Evolutionary conservation across 2,888 invertebrate species (phyloP).

Genomic region (Crossocerus cetratus): DNA sequence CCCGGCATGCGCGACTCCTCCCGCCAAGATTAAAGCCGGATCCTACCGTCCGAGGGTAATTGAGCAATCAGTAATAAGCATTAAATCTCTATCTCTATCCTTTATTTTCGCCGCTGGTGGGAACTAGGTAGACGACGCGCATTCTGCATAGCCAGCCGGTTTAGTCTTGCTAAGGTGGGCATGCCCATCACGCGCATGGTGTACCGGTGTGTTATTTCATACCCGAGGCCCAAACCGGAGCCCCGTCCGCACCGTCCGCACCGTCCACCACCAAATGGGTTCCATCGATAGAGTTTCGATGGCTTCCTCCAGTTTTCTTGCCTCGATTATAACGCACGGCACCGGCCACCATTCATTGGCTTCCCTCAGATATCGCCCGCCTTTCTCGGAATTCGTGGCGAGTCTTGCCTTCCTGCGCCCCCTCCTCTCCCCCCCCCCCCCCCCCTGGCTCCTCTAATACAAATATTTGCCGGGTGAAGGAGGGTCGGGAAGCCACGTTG

Average conservation of each 20-base stretch:
- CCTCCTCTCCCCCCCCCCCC: not conserved
- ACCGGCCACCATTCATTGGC: not conserved
- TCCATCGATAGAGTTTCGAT: constrained; percentile 47
- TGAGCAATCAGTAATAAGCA: too few relatives aligned
- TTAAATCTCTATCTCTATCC: too few relatives aligned
- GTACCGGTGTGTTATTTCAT: constrained; percentile 60
- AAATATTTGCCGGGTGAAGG: too few relatives aligned
- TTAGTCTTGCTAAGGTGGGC: constrained; percentile 3
- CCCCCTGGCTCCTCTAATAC: not conserved
- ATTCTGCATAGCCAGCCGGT: constrained; percentile 1
- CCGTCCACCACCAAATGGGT: constrained; percentile 45
- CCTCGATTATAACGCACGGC: constrained; percentile 37
- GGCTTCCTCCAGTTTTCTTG: constrained; percentile 43
- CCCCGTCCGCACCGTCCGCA: too few relatives aligned
- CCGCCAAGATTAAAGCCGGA: too few relatives aligned
- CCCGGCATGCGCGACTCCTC: not conserved
- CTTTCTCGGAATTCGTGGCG: not conserved
- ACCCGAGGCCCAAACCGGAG: constrained; percentile 30
- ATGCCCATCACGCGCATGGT: constrained; percentile 18
- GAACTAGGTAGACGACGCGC: constrained; percentile 9
- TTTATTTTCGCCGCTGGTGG: not conserved
- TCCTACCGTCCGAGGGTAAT: too few relatives aligned
- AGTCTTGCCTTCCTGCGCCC: too few relatives aligned
- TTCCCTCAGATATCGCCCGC: not conserved
- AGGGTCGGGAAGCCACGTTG: too few relatives aligned